Evolutionary conservation across 2,113 vertebrate species (phyloP).

Genomic region (Hirundichthys speculiger): DNA sequence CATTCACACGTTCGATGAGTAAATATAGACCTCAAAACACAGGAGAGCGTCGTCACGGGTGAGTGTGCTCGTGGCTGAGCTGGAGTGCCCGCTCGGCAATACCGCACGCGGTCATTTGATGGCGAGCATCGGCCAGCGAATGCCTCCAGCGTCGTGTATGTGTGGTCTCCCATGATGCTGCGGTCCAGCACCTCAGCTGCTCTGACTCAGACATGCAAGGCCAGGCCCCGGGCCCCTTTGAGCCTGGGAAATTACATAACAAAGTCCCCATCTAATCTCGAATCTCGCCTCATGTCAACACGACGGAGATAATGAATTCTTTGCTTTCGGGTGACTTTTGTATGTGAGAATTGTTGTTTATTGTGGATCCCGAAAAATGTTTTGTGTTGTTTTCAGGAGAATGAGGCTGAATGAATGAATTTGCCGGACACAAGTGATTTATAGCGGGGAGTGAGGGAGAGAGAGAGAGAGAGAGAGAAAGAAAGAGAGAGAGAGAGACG

Average conservation of each 20-base stretch:
- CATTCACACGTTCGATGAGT: not conserved
- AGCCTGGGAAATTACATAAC: constrained; percentile 69
- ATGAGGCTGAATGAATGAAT: constrained; percentile 67
- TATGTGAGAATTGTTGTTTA: constrained; percentile 48
- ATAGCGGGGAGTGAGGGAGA: constrained; percentile 78
- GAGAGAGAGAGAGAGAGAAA: not conserved
- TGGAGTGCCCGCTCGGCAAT: constrained; percentile 51
- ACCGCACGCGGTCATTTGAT: constrained; percentile 69
- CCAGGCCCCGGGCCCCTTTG: constrained; percentile 18
- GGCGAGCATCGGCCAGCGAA: constrained; percentile 62
- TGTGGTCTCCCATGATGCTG: constrained; percentile 71
- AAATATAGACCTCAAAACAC: not conserved
- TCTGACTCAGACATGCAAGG: constrained; percentile 60
- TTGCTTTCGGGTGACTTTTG: constrained; percentile 46
- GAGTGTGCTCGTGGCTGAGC: not conserved
- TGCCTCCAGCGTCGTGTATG: constrained; percentile 60
- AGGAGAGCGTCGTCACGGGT: constrained; percentile 18
- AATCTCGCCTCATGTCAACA: constrained; percentile 44
- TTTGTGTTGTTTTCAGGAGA: constrained; percentile 58
- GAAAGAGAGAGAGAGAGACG: constrained; percentile 62
- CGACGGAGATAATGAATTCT: constrained; percentile 43
- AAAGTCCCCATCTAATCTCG: constrained; percentile 51
- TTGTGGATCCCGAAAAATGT: constrained; percentile 42
- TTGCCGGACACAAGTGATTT: constrained; percentile 83
- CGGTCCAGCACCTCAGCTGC: constrained; percentile 66